A percentile compares a stretch with the other conserved stretches of the same genome.
phyloP scores from a whole-genome alignment of 2,113 vertebrate species.

The Acanthisitta chloris region DNA sequence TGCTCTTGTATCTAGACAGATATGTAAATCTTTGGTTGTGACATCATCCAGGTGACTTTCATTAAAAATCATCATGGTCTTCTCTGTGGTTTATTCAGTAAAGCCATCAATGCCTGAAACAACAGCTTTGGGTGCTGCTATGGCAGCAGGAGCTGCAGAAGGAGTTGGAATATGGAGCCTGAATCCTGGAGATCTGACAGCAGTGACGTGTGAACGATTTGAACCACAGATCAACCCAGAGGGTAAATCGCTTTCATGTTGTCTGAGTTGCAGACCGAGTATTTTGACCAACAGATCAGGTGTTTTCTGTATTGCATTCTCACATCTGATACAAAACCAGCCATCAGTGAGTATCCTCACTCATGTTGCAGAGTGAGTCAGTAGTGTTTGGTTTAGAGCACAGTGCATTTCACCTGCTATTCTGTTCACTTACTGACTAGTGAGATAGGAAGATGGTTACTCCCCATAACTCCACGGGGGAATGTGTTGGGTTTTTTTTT shows the following conservation, averaged over 20 bases:
- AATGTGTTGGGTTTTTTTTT: background rate
- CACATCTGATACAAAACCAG: background rate
- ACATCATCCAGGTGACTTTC: background rate
- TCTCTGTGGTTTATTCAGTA: slow-evolving; percentile 72
- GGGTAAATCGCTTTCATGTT: slow-evolving; percentile 70
- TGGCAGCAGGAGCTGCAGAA: slow-evolving; percentile 94
- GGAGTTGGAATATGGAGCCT: slow-evolving; percentile 92
- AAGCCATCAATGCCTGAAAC: slow-evolving; percentile 94
- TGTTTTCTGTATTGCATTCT: background rate
- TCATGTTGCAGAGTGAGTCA: background rate
- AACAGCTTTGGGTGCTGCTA: slow-evolving; percentile 92
- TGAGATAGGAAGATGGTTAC: background rate
- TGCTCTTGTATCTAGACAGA: background rate
- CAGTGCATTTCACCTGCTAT: background rate
- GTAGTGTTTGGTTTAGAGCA: background rate
- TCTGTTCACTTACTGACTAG: background rate
- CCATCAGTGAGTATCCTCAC: background rate
- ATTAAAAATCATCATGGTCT: background rate
- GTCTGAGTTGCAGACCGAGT: background rate
- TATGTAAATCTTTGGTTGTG: background rate
- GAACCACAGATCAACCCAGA: slow-evolving; percentile 91
- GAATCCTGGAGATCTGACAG: slow-evolving; percentile 78
- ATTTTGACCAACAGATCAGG: fast-evolving
- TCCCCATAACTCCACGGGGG: background rate
- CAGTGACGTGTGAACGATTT: slow-evolving; percentile 84